Percentiles rank a stretch among this genome's conserved stretches.
Evolutionary conservation across 2,113 vertebrate genomes (phyloP).

Genomic region (Mus spicilegus): DNA sequence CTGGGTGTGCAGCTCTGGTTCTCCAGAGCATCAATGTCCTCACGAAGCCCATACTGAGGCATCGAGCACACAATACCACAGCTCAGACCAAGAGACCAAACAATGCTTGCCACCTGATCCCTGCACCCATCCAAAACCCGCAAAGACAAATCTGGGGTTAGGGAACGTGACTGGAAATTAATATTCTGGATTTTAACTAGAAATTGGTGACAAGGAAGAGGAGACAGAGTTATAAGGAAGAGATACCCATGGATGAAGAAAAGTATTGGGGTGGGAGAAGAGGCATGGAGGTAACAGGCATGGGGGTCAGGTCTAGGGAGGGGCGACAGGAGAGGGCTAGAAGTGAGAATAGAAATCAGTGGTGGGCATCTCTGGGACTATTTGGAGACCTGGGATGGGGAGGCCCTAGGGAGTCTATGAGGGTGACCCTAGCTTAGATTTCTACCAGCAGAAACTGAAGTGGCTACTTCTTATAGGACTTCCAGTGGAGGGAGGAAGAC

Average conservation of each 20-base stretch:
- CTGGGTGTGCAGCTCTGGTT: background rate
- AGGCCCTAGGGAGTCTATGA: too few relatives aligned
- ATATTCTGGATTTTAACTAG: slow-evolving; percentile 23
- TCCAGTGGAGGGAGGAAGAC: too few relatives aligned
- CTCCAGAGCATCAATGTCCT: background rate
- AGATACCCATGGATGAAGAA: background rate
- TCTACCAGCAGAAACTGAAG: too few relatives aligned
- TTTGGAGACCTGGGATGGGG: too few relatives aligned
- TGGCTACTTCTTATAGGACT: too few relatives aligned
- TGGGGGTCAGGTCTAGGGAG: too few relatives aligned
- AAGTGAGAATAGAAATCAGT: too few relatives aligned
- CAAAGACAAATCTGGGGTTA: background rate
- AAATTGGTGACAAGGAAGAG: slow-evolving; percentile 10
- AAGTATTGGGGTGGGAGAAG: too few relatives aligned
- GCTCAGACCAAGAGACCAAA: background rate
- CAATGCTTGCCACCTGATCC: background rate
- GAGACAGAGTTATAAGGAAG: slow-evolving; percentile 39
- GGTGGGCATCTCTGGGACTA: too few relatives aligned
- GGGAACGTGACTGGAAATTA: slow-evolving; percentile 7
- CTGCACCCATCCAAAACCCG: background rate
- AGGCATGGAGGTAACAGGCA: too few relatives aligned
- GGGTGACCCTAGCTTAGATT: too few relatives aligned
- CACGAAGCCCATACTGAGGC: background rate
- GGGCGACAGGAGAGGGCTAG: too few relatives aligned
- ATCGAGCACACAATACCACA: background rate